These are phyloP conservation scores for Heliconius charithonia DNA, from an alignment of 2,888 invertebrate genomes.

Conservation along the genomic window DNA sequence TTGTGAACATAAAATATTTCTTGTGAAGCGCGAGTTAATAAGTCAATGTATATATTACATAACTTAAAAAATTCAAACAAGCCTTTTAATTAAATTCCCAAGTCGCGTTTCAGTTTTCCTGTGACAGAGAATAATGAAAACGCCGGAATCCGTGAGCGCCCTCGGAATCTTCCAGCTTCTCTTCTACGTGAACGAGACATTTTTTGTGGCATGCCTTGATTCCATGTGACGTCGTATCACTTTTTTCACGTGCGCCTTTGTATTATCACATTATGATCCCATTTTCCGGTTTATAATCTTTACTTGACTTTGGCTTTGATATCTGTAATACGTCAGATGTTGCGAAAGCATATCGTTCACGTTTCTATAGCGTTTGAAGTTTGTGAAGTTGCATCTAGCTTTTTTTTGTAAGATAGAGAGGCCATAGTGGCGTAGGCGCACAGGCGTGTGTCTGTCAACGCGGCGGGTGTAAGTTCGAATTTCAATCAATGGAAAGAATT, in stretches of 20 bases:
- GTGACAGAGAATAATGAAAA: constrained; percentile 73
- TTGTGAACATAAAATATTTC: constrained; percentile 19
- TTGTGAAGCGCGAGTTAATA: neutral
- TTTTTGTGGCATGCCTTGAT: constrained; percentile 60
- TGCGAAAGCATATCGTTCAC: neutral
- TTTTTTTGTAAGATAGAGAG: neutral
- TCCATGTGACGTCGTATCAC: constrained; percentile 53
- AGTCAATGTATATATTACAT: constrained; percentile 30
- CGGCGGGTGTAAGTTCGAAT: too few relatives aligned
- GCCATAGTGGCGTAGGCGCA: too few relatives aligned
- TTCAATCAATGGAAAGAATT: too few relatives aligned
- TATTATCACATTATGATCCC: constrained; percentile 21
- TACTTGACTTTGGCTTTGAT: constrained; percentile 8
- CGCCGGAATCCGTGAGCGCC: constrained; percentile 59
- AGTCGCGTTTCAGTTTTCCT: constrained; percentile 65
- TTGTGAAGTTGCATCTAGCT: neutral
- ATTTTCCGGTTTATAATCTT: constrained; percentile 26
- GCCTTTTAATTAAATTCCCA: constrained; percentile 72
- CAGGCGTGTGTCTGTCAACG: too few relatives aligned
- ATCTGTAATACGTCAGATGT: neutral
- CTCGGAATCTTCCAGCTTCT: constrained; percentile 57
- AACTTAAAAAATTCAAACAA: constrained; percentile 40
- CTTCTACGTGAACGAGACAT: constrained; percentile 58
- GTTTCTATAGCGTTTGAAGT: neutral
- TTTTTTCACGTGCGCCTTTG: constrained; percentile 24